These are phyloP conservation scores for Sinella curviseta DNA, from an alignment of 1,140 invertebrate genomes.

Conservation along the genomic window DNA sequence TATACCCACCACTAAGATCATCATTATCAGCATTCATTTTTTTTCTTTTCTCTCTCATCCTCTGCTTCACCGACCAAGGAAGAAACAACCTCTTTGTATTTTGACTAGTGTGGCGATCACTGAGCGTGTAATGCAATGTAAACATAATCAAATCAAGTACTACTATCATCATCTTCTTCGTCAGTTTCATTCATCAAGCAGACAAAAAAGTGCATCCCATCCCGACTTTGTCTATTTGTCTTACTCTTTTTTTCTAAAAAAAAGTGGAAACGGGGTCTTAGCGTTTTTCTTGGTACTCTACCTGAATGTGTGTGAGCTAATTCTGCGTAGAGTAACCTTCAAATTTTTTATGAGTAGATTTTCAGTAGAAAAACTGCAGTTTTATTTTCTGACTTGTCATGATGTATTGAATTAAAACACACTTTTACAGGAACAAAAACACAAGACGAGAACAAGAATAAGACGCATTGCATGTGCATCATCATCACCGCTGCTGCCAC, in stretches of 20 bases:
- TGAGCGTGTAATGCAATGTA: slow-evolving; percentile 22
- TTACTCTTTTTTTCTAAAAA: neutral
- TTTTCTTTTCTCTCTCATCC: neutral
- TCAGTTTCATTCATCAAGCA: slow-evolving; percentile 11
- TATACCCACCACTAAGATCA: neutral
- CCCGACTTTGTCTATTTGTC: too few species aligned
- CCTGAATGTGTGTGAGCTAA: too few species aligned
- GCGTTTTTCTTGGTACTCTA: too few species aligned
- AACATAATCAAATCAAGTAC: slow-evolving; percentile 17
- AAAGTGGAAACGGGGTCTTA: neutral
- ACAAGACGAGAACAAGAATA: neutral
- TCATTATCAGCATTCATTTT: neutral
- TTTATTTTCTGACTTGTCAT: too few species aligned
- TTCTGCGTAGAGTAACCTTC: too few species aligned
- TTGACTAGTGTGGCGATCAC: neutral
- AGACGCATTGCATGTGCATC: neutral
- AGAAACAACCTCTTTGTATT: neutral
- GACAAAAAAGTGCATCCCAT: neutral
- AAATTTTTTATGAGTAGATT: neutral
- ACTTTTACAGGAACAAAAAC: neutral
- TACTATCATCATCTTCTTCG: neutral
- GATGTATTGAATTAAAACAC: too few species aligned
- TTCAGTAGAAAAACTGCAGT: neutral
- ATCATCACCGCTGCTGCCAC: neutral
- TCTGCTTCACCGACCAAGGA: neutral